Evolutionary conservation across 2,113 vertebrate genomes (phyloP).

Genomic region (Isurus oxyrinchus): DNA sequence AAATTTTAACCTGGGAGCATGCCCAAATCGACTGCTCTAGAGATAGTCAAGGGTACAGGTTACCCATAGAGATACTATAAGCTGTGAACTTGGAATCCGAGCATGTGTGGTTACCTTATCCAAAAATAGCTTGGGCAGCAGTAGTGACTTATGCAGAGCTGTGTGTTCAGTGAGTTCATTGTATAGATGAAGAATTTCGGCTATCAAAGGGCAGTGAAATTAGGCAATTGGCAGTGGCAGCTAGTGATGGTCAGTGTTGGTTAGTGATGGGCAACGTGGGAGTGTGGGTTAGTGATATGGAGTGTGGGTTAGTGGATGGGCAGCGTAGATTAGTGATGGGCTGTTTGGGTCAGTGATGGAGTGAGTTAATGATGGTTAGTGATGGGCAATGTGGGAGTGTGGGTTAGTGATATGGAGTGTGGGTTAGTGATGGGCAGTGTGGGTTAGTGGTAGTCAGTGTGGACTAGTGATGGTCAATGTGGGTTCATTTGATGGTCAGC

Average conservation of each 20-base stretch:
- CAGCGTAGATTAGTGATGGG: too few relatives aligned
- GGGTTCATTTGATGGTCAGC: too few relatives aligned
- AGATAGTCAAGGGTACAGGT: background rate
- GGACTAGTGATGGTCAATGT: too few relatives aligned
- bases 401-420: too few relatives aligned
- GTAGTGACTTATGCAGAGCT: background rate
- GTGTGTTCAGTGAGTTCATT: background rate
- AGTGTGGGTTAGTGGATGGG: too few relatives aligned
- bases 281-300: too few relatives aligned
- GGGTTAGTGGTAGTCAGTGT: too few relatives aligned
- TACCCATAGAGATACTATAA: background rate
- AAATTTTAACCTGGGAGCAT: background rate
- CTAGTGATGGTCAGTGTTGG: background rate
- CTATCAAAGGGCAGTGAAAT: background rate
- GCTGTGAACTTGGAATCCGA: background rate
- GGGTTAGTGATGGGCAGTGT: too few relatives aligned
- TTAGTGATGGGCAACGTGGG: too few relatives aligned
- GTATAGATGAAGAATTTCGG: background rate
- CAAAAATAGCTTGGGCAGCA: background rate
- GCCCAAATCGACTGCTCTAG: background rate
- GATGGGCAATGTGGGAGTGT: too few relatives aligned
- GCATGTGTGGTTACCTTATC: background rate
- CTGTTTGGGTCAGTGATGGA: too few relatives aligned
- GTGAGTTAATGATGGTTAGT: too few relatives aligned
- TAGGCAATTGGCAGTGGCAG: background rate